Conservation (phyloP, 1,140 invertebrate species). For the Scylla paramamosain region DNA sequence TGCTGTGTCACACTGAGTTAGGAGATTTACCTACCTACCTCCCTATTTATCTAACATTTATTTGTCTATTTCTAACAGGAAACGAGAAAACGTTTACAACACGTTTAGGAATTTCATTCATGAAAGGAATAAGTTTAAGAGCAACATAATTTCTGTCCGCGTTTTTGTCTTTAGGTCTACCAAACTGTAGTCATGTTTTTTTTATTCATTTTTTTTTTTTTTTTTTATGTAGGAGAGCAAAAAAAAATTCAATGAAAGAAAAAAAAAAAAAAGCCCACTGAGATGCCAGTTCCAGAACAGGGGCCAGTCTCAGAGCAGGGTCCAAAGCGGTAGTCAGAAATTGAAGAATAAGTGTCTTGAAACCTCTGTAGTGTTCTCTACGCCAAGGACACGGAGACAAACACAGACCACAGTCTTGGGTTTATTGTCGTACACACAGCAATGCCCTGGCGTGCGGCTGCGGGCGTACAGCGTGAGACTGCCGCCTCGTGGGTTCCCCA, state of each 20-base stretch:
- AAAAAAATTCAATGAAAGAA: not conserved
- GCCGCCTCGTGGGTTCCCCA: too few species aligned
- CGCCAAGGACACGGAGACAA: too few species aligned
- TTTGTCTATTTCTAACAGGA: not conserved
- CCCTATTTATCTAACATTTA: not conserved
- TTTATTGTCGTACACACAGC: too few species aligned
- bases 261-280: not conserved
- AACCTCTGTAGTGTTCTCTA: too few species aligned
- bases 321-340: too few species aligned
- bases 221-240: not conserved
- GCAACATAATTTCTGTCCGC: not conserved
- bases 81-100: not conserved
- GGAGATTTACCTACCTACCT: not conserved
- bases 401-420: too few species aligned
- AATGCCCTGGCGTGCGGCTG: too few species aligned
- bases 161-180: not conserved
- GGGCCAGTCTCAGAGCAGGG: too few species aligned
- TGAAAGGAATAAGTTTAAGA: not conserved
- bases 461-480: too few species aligned
- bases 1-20: not conserved
- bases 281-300: too few species aligned
- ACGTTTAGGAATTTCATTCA: not conserved
- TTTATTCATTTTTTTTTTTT: not conserved
- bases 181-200: not conserved
- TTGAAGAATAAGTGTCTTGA: too few species aligned